Evolutionary conservation across 2,113 vertebrate genomes (phyloP).

Genomic region (Chaetops frenatus): DNA sequence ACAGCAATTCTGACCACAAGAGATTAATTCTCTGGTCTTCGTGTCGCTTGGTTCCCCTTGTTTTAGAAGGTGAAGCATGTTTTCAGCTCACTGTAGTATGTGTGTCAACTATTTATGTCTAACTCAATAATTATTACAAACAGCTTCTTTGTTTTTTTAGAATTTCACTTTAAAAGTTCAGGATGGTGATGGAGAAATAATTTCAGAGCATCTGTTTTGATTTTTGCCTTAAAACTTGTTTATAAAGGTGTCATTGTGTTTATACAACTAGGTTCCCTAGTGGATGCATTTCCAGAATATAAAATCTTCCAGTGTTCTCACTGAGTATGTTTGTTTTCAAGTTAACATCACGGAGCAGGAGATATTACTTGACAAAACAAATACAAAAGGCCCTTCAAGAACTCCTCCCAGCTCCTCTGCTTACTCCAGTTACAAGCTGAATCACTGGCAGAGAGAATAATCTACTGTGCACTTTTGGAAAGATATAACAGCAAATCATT

Average conservation of each 20-base stretch:
- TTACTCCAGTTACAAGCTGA: conserved; percentile 1
- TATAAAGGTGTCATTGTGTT: neutral
- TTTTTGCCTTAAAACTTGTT: neutral
- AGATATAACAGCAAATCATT: neutral
- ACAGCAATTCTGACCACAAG: neutral
- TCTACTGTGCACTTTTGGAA: neutral
- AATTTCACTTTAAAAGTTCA: neutral
- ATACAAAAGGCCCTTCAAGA: neutral
- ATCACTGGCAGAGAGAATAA: neutral
- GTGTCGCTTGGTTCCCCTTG: neutral
- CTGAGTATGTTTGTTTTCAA: neutral
- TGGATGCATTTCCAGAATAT: neutral
- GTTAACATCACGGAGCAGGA: neutral
- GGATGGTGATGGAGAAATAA: neutral
- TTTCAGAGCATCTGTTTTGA: neutral
- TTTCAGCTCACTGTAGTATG: neutral
- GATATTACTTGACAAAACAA: conserved; percentile 17
- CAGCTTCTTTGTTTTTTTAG: neutral
- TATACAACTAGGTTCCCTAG: neutral
- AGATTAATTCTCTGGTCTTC: neutral
- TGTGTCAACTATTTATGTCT: neutral
- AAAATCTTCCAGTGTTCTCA: neutral
- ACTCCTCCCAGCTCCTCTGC: neutral
- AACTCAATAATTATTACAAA: neutral
- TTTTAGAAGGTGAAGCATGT: neutral